Percentiles rank a stretch among this genome's conserved stretches.
phyloP scores from a whole-genome alignment of 2,888 invertebrate species.

The Glyphotaelius pellucidus region DNA sequence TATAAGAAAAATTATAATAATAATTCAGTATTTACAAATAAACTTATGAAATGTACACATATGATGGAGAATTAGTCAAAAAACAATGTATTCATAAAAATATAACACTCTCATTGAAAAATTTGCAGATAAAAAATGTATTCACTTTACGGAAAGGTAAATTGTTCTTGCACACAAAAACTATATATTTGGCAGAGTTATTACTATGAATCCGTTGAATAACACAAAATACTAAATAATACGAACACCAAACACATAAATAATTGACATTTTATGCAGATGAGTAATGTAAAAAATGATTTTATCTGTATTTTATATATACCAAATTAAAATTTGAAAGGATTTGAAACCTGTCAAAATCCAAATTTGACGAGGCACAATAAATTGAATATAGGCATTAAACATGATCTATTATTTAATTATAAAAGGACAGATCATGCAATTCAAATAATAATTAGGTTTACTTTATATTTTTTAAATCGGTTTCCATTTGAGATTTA shows the following conservation, averaged over 20 bases:
- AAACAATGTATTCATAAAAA: constrained; percentile 43
- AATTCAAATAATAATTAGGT: not conserved
- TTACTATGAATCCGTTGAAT: not conserved
- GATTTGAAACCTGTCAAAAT: not conserved
- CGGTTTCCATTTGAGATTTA: not conserved
- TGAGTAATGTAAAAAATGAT: not conserved
- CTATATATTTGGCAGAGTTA: not conserved
- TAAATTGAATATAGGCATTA: not conserved
- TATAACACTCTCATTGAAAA: constrained; percentile 31
- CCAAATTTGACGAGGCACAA: constrained; percentile 5
- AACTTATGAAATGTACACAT: constrained; percentile 34
- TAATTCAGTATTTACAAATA: constrained; percentile 49
- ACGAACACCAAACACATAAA: not conserved
- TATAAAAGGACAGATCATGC: not conserved
- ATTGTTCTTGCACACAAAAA: constrained; percentile 2
- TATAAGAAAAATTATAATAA: constrained; percentile 50
- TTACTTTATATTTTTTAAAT: not conserved
- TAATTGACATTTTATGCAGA: not conserved
- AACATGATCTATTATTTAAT: not conserved
- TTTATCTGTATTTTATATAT: not conserved
- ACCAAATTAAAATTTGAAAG: not conserved
- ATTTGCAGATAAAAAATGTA: constrained; percentile 12
- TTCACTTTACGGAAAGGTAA: not conserved
- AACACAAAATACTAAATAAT: not conserved
- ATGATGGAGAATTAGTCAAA: constrained; percentile 28